These are phyloP conservation scores for Galendromus occidentalis DNA, from an alignment of 1,140 invertebrate genomes.

Conservation along the genomic window DNA sequence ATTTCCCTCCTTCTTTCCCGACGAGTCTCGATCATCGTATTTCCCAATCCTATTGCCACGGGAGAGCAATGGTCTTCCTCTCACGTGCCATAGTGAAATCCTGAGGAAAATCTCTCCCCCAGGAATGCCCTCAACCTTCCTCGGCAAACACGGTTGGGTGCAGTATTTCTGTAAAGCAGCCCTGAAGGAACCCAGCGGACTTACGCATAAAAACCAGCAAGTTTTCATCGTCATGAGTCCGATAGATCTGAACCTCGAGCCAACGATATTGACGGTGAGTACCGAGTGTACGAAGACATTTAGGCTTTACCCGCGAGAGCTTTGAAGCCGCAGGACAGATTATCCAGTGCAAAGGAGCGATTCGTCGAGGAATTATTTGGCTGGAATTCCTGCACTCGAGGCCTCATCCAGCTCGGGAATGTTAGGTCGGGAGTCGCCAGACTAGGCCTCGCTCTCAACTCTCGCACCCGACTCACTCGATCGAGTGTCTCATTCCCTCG, in stretches of 20 bases:
- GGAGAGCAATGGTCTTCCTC: not conserved
- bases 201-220: constrained; percentile 85
- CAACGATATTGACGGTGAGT: constrained; percentile 61
- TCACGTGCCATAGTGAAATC: too few relatives aligned
- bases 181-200: constrained; percentile 60
- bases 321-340: not conserved
- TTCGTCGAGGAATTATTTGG: too few relatives aligned
- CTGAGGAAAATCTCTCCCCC: too few relatives aligned
- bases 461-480: too few relatives aligned
- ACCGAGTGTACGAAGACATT: constrained; percentile 11
- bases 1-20: too few relatives aligned
- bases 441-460: too few relatives aligned
- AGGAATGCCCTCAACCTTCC: constrained; percentile 62
- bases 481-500: too few relatives aligned
- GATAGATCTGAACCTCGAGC: constrained; percentile 76
- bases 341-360: too few relatives aligned
- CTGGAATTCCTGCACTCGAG: too few relatives aligned
- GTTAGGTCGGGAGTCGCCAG: too few relatives aligned
- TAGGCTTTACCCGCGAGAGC: not conserved
- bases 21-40: not conserved
- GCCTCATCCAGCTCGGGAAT: too few relatives aligned
- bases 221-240: constrained; percentile 92
- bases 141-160: constrained; percentile 84
- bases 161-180: constrained; percentile 86
- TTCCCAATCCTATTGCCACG: not conserved